A percentile compares a stretch with the other conserved stretches of the same genome.
Evolutionary conservation across 1,140 invertebrate species (phyloP).

Genomic region (Parapsyche elsis): DNA sequence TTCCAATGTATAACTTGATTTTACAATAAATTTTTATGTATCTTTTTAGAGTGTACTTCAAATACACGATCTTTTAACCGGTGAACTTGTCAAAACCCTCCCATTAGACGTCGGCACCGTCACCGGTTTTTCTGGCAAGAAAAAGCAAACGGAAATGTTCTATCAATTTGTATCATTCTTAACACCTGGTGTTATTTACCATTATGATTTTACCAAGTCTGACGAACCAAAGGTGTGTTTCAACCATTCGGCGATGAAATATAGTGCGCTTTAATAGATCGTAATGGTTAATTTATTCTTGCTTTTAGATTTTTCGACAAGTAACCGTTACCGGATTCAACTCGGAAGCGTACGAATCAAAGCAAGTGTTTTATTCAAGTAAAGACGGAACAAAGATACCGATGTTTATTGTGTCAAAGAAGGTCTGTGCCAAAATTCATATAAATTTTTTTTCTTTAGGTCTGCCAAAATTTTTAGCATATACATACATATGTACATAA

Average conservation of each 20-base stretch:
- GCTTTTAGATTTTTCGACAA: slow-evolving; percentile 80
- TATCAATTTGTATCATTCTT: slow-evolving; percentile 95
- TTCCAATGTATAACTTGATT: slow-evolving; percentile 14
- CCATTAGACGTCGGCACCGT: slow-evolving; percentile 89
- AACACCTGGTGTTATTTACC: slow-evolving; percentile 90
- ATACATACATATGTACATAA: background rate
- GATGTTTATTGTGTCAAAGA: slow-evolving; percentile 95
- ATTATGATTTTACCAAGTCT: slow-evolving; percentile 80
- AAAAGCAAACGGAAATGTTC: slow-evolving; percentile 90
- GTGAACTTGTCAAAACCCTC: slow-evolving; percentile 78
- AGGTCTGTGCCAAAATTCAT: slow-evolving; percentile 66
- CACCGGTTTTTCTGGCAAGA: slow-evolving; percentile 84
- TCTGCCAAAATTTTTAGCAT: background rate
- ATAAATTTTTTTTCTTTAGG: too few relatives aligned
- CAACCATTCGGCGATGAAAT: slow-evolving; percentile 50
- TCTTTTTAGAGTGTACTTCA: slow-evolving; percentile 80
- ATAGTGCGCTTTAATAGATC: background rate
- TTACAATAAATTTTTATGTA: background rate
- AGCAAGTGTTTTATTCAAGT: slow-evolving; percentile 93
- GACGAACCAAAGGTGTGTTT: slow-evolving; percentile 73
- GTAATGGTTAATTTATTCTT: background rate
- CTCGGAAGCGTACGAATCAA: slow-evolving; percentile 81
- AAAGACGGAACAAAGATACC: slow-evolving; percentile 97
- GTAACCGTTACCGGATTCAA: slow-evolving; percentile 89
- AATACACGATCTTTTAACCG: slow-evolving; percentile 81